Evolutionary conservation across 2,113 vertebrate genomes (phyloP), one percentile per base, ranked within the genome.

Genomic region (Phainopepla nitens): DNA sequence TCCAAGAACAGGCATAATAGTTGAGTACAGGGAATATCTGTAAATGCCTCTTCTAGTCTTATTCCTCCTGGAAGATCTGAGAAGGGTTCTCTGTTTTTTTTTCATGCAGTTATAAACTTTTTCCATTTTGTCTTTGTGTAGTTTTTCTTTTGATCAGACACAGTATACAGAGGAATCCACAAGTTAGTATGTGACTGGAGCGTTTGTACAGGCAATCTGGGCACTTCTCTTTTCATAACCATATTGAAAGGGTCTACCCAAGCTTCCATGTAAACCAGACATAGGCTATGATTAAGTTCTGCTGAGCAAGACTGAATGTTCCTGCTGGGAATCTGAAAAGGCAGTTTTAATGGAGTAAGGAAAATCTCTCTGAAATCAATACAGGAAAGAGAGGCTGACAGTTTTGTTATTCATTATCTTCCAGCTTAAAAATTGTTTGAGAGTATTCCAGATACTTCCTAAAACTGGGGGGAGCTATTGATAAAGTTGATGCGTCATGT

Each of bases 341-440:
- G 44, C 62, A 70, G 61, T 94, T 89, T 89, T 75, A 82, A 87
- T 56, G 51, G 62, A 87, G 35, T 87, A 66, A 62, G 47, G 83
- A 92, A 94, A 94, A 84, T 29, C 5, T 89, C 70, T 85, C 90
- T 75, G 82, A 96, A 94, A 96, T 95, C 71, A 76, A 86, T 82
- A 88, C 57, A 91, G 80, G 82, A 90, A 97, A 71, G 47, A 73
- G 33, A 87, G n/a, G 7, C 60, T 94, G 87, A 65, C 58, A 71
- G 62, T 68, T 94, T 95, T 82, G 72, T 89, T 97, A 89, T 78
- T 95, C 73, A 90, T 89, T 93, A 87, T 78, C 70, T 93, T 94
- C 80, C 45, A 56, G 64, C 84, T 87, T 54, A 94, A 82, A 57
- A 91, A 17, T 14, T 19, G 4, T 82, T 91, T 80, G 82, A 87